Conservation (phyloP, 2,888 invertebrate species). For the Chrysolina americana region DNA sequence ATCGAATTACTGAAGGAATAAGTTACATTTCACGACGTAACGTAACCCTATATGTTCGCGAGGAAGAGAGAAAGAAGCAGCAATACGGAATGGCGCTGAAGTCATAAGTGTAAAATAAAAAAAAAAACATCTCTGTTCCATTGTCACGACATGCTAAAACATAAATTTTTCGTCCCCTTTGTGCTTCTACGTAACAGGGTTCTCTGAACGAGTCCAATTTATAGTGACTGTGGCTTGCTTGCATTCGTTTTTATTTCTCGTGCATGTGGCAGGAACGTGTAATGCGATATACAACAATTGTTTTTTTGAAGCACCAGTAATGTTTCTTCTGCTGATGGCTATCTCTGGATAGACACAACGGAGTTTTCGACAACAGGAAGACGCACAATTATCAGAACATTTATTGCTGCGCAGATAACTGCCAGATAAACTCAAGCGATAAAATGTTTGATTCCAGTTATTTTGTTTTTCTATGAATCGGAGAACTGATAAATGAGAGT, state of each 20-base stretch:
- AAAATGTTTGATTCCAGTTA: no score
- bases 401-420: no score
- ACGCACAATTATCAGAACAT: no score
- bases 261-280: slow-evolving; percentile 17
- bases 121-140: slow-evolving; percentile 23
- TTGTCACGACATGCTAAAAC: slow-evolving; percentile 36
- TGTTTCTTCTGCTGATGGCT: not conserved
- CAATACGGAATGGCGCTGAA: slow-evolving; percentile 16
- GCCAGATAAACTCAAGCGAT: no score
- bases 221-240: slow-evolving; percentile 20
- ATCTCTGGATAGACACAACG: not conserved
- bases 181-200: slow-evolving; percentile 28
- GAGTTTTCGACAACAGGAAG: not conserved
- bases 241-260: slow-evolving; percentile 24
- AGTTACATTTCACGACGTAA: slow-evolving; percentile 2
- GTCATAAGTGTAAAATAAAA: slow-evolving; percentile 33
- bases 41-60: not conserved
- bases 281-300: slow-evolving; percentile 5
- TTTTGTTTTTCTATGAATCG: no score
- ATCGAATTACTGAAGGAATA: not conserved
- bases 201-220: slow-evolving; percentile 30
- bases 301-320: not conserved
- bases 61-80: slow-evolving; percentile 18
- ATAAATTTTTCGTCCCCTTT: slow-evolving; percentile 32
- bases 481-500: no score